These are phyloP conservation scores for Atta texana DNA, from an alignment of 1,140 invertebrate genomes.

Conservation along the genomic window DNA sequence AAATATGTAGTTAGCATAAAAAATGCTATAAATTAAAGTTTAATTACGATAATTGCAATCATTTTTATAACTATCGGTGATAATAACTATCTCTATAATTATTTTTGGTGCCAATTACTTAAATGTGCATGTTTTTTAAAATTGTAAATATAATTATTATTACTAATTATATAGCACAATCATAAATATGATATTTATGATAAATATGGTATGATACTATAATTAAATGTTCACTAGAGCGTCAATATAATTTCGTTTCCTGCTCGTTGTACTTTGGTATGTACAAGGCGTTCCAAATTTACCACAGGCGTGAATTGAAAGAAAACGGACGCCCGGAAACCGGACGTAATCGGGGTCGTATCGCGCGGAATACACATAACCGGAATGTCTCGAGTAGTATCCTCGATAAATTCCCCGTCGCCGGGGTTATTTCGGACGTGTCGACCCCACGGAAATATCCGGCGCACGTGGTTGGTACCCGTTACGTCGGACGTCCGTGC, in stretches of 20 bases:
- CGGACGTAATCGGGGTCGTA: constrained; percentile 28
- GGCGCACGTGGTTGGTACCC: constrained; percentile 52
- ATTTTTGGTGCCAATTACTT: too few species aligned
- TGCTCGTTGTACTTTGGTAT: background rate
- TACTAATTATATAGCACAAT: too few species aligned
- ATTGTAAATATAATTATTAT: too few species aligned
- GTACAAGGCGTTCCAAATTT: background rate
- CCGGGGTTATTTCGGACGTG: constrained; percentile 62
- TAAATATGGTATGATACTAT: too few species aligned
- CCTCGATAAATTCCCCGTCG: constrained; percentile 71
- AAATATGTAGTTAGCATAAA: too few species aligned
- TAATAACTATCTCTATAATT: too few species aligned
- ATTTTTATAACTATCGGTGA: too few species aligned
- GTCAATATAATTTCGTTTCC: background rate
- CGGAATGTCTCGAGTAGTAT: constrained; percentile 62
- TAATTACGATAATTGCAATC: too few species aligned
- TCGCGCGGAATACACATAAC: constrained; percentile 48
- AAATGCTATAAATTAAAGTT: too few species aligned
- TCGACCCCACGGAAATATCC: constrained; percentile 70
- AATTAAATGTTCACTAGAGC: too few species aligned
- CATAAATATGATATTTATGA: too few species aligned
- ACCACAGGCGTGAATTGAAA: constrained; percentile 16
- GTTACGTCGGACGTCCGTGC: constrained; percentile 47
- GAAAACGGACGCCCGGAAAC: background rate
- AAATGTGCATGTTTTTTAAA: too few species aligned